Evolutionary conservation across 2,113 vertebrate species (phyloP).

Genomic region (Perca schrenkii): DNA sequence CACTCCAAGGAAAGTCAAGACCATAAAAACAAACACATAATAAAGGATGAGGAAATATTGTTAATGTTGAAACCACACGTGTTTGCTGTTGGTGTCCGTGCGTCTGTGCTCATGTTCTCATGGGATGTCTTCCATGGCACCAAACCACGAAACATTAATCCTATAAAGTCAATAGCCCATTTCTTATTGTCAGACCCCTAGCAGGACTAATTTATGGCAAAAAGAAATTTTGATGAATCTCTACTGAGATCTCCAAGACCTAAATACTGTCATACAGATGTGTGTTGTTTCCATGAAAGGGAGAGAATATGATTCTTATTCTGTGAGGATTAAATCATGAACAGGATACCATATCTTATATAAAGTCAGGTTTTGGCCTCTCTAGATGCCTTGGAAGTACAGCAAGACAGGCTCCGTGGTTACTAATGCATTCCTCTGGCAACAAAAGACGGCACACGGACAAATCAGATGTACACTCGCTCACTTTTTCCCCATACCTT

Average conservation of each 20-base stretch:
- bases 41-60: constrained; percentile 85
- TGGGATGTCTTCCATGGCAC: constrained; percentile 44
- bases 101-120: constrained; percentile 31
- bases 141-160: constrained; percentile 90
- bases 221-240: constrained; percentile 92
- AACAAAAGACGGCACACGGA: constrained; percentile 42
- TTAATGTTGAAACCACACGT: constrained; percentile 83
- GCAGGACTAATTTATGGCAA: constrained; percentile 80
- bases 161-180: constrained; percentile 88
- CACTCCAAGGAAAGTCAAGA: constrained; percentile 56
- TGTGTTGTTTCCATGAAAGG: constrained; percentile 88
- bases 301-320: constrained; percentile 54
- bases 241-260: constrained; percentile 75
- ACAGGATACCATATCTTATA: background rate
- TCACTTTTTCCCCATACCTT: constrained; percentile 46
- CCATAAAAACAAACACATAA: constrained; percentile 63
- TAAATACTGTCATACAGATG: constrained; percentile 90
- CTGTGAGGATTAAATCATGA: constrained; percentile 3
- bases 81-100: constrained; percentile 33
- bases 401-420: constrained; percentile 34
- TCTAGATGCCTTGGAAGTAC: constrained; percentile 33
- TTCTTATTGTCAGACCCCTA: background rate
- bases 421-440: constrained; percentile 49
- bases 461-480: constrained; percentile 47
- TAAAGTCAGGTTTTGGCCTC: constrained; percentile 18